Evolutionary conservation across 2,888 invertebrate genomes (phyloP).

Genomic region (Limnephilus marmoratus): DNA sequence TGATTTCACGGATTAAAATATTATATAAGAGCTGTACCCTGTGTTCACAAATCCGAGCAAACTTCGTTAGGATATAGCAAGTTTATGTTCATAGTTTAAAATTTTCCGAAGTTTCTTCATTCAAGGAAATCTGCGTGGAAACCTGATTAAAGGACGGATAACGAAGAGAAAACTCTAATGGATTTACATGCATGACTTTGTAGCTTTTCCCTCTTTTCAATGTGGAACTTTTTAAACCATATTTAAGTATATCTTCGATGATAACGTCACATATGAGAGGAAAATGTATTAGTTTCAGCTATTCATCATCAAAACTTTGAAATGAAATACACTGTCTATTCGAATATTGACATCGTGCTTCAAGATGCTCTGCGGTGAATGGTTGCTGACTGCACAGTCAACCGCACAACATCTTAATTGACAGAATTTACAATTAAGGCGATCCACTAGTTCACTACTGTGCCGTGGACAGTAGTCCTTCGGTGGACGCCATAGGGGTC

Average conservation of each 20-base stretch:
- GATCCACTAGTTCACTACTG: too few relatives aligned
- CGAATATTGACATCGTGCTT: too few relatives aligned
- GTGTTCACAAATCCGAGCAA: neutral
- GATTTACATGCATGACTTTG: neutral
- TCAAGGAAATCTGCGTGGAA: neutral
- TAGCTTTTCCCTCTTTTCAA: neutral
- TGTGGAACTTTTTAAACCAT: neutral
- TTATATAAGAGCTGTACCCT: too few relatives aligned
- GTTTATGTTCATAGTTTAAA: neutral
- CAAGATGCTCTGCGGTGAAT: too few relatives aligned
- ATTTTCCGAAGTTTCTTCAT: neutral
- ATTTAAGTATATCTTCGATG: neutral
- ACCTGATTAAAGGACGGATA: neutral
- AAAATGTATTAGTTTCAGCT: neutral
- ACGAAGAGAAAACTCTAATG: neutral
- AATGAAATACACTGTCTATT: too few relatives aligned
- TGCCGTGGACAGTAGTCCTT: too few relatives aligned
- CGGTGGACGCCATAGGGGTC: too few relatives aligned
- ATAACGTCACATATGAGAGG: neutral
- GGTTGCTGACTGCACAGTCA: too few relatives aligned
- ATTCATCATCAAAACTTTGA: too few relatives aligned
- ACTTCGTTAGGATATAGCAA: neutral
- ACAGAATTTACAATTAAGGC: too few relatives aligned
- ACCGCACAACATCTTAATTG: too few relatives aligned
- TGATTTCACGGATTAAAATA: too few relatives aligned